A percentile compares a stretch with the other conserved stretches of the same genome.
Evolutionary conservation across 2,797 vertebrate species (phyloP).

Genomic region (Craterocephalus amniculus): DNA sequence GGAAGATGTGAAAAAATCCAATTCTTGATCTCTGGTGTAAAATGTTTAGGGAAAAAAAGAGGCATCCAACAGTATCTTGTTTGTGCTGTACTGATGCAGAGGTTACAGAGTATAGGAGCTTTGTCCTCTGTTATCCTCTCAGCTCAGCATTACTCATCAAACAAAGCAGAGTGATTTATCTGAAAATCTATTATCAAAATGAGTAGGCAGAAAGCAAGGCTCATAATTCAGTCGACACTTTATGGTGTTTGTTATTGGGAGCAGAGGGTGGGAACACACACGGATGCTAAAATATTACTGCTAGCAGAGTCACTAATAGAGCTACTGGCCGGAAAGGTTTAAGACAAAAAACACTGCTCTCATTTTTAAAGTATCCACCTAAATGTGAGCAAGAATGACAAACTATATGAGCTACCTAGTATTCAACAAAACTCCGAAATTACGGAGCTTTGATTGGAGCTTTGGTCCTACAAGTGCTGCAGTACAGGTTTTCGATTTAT

Average conservation of each 20-base stretch:
- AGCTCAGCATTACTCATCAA: conserved; percentile 56
- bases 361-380: conserved; percentile 43
- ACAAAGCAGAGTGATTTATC: conserved; percentile 68
- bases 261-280: conserved; percentile 53
- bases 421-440: conserved; percentile 45
- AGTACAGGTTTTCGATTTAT: too few species aligned
- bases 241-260: conserved; percentile 65
- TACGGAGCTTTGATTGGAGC: background rate
- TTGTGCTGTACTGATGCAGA: conserved; percentile 54
- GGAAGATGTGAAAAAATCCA: conserved; percentile 53
- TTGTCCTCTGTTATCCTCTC: conserved; percentile 57
- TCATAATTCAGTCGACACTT: conserved; percentile 73
- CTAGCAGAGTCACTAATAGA: conserved; percentile 68
- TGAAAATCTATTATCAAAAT: conserved; percentile 73
- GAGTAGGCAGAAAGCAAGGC: conserved; percentile 66
- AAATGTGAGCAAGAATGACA: conserved; percentile 48
- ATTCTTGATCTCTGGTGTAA: conserved; percentile 58
- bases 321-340: conserved; percentile 56
- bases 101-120: conserved; percentile 50
- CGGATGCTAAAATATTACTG: conserved; percentile 65
- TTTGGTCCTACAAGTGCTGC: too few species aligned
- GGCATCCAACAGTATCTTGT: conserved; percentile 55
- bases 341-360: conserved; percentile 47
- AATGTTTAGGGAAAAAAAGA: conserved; percentile 39
- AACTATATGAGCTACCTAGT: conserved; percentile 59